phyloP scores from a whole-genome alignment of 2,888 invertebrate genomes.

The Parochlus steinenii region DNA sequence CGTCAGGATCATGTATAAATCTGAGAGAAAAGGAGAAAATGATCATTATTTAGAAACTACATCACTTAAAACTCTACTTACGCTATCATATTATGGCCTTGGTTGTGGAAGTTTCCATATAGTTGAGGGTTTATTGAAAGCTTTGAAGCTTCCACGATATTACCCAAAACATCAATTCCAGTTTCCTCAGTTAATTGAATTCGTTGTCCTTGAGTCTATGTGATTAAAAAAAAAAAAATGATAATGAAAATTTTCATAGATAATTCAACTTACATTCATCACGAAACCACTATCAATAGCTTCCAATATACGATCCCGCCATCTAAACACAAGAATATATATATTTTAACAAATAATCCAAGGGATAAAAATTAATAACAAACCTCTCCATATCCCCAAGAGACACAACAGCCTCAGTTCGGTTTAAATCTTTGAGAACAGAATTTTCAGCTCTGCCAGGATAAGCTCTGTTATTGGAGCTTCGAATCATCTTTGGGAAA shows the following conservation, averaged over 20 bases:
- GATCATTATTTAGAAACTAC: too few relatives aligned
- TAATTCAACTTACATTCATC: neutral
- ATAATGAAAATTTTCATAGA: too few relatives aligned
- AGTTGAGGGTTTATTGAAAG: slow-evolving; percentile 49
- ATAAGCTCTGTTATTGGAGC: slow-evolving; percentile 58
- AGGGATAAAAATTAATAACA: too few relatives aligned
- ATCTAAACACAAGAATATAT: too few relatives aligned
- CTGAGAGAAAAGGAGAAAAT: too few relatives aligned
- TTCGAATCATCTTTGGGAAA: slow-evolving; percentile 68
- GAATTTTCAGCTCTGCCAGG: slow-evolving; percentile 48
- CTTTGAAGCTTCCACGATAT: slow-evolving; percentile 58
- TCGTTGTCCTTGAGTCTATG: slow-evolving; percentile 36
- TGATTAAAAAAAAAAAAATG: too few relatives aligned
- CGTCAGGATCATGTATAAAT: slow-evolving; percentile 74
- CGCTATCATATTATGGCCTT: slow-evolving; percentile 63
- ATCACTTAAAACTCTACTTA: too few relatives aligned
- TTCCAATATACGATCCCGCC: slow-evolving; percentile 4
- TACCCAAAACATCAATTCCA: slow-evolving; percentile 65
- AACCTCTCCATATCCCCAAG: slow-evolving; percentile 40
- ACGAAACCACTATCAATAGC: neutral
- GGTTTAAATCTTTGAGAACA: slow-evolving; percentile 40
- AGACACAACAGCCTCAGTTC: slow-evolving; percentile 47
- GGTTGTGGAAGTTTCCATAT: slow-evolving; percentile 65
- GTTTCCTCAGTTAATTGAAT: slow-evolving; percentile 42
- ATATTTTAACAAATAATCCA: too few relatives aligned